Evolutionary conservation across 2,888 invertebrate genomes (phyloP), one percentile per base, ranked within the genome.

Genomic region (Therioaphis trifolii): DNA sequence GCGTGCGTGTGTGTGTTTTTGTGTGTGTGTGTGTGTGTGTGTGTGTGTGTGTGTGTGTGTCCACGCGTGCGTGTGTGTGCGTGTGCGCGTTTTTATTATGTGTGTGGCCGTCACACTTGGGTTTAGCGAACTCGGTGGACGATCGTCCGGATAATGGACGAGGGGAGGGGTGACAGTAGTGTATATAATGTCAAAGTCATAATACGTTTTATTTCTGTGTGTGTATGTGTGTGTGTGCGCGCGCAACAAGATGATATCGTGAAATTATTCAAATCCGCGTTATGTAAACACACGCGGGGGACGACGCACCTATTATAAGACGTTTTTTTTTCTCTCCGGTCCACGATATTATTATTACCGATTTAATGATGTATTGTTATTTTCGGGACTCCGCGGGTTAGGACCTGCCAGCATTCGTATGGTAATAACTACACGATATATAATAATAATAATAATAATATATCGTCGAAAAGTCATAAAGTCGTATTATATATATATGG

Each of bases 241-340:
- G 40, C 29, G 52, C n/a, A n/a, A n/a, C n/a, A n/a, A 80, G 80
- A 82, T 82, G 63, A 82, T 82, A 82, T 82, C 72, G 72, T 72
- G 72, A 46, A 72, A 82, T 82, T 74, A 82, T 82, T 82, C 72
- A 82, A 82, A 82, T 82, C 80, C 80, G 61, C 72, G 80, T 72
- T 71, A 46, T 80, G 80, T 80, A 80, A 63, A 82, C 80, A 82
- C 43, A 21, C 21, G 55, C 58, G 18, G 35, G 43, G 58, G 79
- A 71, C n/a, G n/a, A n/a, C 72, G 61, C 63, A 43, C 72, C 72
- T 72, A 52, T 11, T 15, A 27, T n/a, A 3, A 49, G 35, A 68
- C 52, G 21, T n/a, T 49, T 35, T 66, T 21, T 49, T 77, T n/a
- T n/a, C n/a, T n/a, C n/a, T n/a, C n/a, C 12, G 11, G 27, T 61